phyloP scores from a whole-genome alignment of 2,113 vertebrate genomes.

The Semnornis frantzii region DNA sequence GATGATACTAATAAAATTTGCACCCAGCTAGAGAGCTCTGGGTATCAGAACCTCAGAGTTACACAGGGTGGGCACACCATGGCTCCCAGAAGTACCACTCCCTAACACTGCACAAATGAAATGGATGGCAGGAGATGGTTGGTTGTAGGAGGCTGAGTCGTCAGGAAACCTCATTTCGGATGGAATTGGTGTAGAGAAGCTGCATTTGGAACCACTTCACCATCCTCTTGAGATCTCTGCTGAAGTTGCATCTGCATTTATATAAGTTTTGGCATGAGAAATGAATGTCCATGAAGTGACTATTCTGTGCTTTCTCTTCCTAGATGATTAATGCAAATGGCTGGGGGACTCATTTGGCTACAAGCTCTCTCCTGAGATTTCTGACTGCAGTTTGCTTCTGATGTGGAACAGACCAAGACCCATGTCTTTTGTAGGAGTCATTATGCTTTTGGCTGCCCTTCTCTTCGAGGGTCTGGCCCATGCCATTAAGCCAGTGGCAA shows the following conservation, averaged over 20 bases:
- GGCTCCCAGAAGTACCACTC: not conserved
- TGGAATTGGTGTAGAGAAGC: not conserved
- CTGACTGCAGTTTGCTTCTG: slow-evolving; percentile 3
- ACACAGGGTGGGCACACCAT: not conserved
- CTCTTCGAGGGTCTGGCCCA: not conserved
- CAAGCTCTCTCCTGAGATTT: not conserved
- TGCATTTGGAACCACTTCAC: slow-evolving; percentile 32
- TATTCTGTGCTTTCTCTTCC: slow-evolving; percentile 3
- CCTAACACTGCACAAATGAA: not conserved
- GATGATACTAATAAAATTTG: not conserved
- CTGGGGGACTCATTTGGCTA: not conserved
- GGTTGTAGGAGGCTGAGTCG: not conserved
- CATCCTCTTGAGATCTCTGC: slow-evolving; percentile 12
- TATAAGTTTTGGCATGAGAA: slow-evolving; percentile 40
- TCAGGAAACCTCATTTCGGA: not conserved
- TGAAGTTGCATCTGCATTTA: slow-evolving; percentile 45
- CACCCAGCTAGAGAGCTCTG: not conserved
- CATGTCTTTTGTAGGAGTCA: not conserved
- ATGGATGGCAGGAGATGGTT: not conserved
- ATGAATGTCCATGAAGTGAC: not conserved
- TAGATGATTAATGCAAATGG: slow-evolving; percentile 23
- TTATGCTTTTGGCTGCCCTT: not conserved
- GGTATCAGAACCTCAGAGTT: not conserved
- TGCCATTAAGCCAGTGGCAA: not conserved
- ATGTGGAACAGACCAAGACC: not conserved